Conservation (phyloP, 2,113 vertebrate species). For the Tapirus terrestris region DNA sequence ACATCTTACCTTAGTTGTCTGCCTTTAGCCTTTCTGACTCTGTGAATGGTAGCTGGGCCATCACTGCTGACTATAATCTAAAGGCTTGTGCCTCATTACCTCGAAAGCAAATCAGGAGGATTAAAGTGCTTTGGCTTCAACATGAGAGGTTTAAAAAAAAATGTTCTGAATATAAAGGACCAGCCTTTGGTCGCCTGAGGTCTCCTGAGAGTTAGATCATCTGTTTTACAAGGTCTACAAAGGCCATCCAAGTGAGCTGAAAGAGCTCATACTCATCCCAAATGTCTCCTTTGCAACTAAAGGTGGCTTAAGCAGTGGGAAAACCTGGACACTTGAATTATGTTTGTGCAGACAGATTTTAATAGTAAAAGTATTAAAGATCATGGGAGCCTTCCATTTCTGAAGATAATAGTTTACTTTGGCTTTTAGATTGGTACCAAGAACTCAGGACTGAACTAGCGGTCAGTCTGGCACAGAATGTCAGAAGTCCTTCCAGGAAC, state of each 20-base stretch:
- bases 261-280: background rate
- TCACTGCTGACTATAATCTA: background rate
- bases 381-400: background rate
- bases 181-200: background rate
- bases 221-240: background rate
- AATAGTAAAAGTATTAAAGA: background rate
- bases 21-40: background rate
- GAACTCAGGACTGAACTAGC: background rate
- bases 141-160: background rate
- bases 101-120: background rate
- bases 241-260: background rate
- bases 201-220: background rate
- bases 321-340: background rate
- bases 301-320: background rate
- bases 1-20: background rate
- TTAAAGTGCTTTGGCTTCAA: background rate
- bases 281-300: background rate
- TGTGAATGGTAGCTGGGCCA: background rate
- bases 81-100: background rate
- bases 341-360: background rate
- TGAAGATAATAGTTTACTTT: background rate
- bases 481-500: background rate
- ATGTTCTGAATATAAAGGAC: background rate
- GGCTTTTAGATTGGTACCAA: background rate
- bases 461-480: background rate